Base-by-base conservation (phyloP, 2,888 invertebrate species). In the Mesorhabditis spiculigera region DNA sequence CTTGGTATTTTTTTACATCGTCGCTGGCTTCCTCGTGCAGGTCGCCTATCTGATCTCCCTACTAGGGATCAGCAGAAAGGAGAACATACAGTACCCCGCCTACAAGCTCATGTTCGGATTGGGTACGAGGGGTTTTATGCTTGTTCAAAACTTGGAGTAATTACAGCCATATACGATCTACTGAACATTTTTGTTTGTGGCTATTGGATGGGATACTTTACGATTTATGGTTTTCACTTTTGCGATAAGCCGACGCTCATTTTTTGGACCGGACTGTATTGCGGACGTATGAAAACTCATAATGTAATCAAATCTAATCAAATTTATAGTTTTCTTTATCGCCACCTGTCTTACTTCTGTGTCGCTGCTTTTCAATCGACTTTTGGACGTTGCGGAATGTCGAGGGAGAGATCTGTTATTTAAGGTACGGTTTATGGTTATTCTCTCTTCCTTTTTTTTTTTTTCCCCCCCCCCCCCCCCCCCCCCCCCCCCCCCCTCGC, bases 31-130 rank as follows among this genome's bases (percentile, higher is more conserved):
- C 28, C 28, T 28, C n/a, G 58, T 50, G 8, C n/a, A 50, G 58
- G 10, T 50, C n/a, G 58, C 58, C 58, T 50, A 50, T 50, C n/a
- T 50, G n/a, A 50, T 50, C 58, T 50, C 58, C 8, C n/a, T 50
- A n/a, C 8, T n/a, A n/a, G 58, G 8, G 10, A 50, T 50, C 58
- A n/a, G 58, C 8, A 50, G 58, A 50, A 50, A 50, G n/a, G 58
- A 50, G n/a, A 10, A 50, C n/a, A 10, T 50, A 13, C 58, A n/a
- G n/a, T 50, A 13, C 3, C 10, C 58, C 58, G 58, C 58, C n/a
- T 50, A 50, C 58, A 50, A 50, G n/a, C 8, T 50, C 10, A 50
- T 50, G 58, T 50, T 50, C 3, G n/a, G 10, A 50, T 50, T 50
- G n/a, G 58, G 58, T 50, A 50, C 8, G 58, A 13, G 58, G n/a